Base-by-base conservation (phyloP, 2,797 vertebrate species). In the Notolabrus celidotus region DNA sequence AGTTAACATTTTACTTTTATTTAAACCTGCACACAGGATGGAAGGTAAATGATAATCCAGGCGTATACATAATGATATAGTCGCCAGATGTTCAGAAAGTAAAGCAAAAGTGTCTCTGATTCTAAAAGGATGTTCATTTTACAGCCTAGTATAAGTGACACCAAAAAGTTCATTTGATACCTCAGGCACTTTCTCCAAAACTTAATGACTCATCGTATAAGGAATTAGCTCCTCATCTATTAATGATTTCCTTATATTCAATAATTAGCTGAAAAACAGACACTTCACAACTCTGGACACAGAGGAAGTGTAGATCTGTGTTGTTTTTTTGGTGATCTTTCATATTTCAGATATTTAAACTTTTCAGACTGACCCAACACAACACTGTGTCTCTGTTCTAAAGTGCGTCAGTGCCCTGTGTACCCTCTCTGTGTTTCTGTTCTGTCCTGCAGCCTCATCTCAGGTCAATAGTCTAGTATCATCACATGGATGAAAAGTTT, bases 201-300 rank as follows among this genome's bases (percentile, higher is more conserved):
- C 50, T n/a, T n/a, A n/a, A n/a, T 25, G 53, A 39, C 22, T 55
- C 54, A 12, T 39, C 54, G 22, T 52, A 39, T 50, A 60, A 1
- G 12, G 29, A 10, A 29, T 27, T 36, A 41, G 2, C 8, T 23
- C 12, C 23, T 3, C 3, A 46, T 46, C 12, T 17, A 12, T 20
- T 10, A 7, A 19, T 20, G 17, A 7, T 43, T 0, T 50, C 38
- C 39, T 5, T 3, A 34, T 19, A 15, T 20, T 20, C 23, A 41
- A 39, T 2, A 29, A 3, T 22, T 27, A 29, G 42, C 22, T 23
- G 22, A 61, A 38, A 22, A 27, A 22, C n/a, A 8, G n/a, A 33
- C 12, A 14, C 10, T 20, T 16, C 4, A 9, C 16, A 15, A 4
- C 11, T 11, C 7, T 19, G 29, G 11, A 20, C 7, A 15, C 53